Base-by-base conservation (phyloP, 2,113 vertebrate genomes). In the Turdus rufiventris region DNA sequence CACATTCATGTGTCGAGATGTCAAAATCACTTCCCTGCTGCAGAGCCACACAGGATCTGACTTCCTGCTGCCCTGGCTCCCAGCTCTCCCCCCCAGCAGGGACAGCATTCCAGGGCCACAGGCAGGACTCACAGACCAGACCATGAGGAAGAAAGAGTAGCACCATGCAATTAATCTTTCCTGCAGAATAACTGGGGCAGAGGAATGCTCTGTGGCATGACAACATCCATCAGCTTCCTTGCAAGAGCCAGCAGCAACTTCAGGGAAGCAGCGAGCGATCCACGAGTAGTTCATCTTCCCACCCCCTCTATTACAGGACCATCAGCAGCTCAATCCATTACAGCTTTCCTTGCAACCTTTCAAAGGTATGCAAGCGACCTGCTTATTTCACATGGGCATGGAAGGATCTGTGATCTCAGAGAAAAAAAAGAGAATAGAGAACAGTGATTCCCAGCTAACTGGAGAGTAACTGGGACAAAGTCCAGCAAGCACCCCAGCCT, bases 61-160 rank as follows among this genome's bases (percentile, higher is more conserved):
- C 28, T 54, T 0, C 0, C 25, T 60, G 50, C 42, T 3, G 0
- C 25, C 48, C 75, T 38, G 75, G 43, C 58, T 75, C 51, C 54
- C 70, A 56, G 66, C 74, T 68, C 51, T 21, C 11, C 34, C 31
- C 3, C 62, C 57, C n/a, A 51, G 8, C 3, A 1, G 61, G 40
- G 42, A 85, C 56, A 60, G 56, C 14, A 16, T 4, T 31, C 45
- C 84, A 38, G 36, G 31, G 29, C 31, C 79, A 45, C 28, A 7
- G 24, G 42, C 48, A 76, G 67, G 42, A 79, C 54, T 61, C 45
- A 47, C 24, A 57, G 68, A 45, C 40, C 87, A 51, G 40, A 26
- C 8, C 2, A 2, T 0, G 17, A 54, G 45, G n/a, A 79, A 26
- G 14, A 34, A 28, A 33, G 66, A 54, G 75, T 0, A 87, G 50